Evolutionary conservation across 2,888 invertebrate species (phyloP), one percentile per base, ranked within the genome.

Genomic region (Epirrita christyi): DNA sequence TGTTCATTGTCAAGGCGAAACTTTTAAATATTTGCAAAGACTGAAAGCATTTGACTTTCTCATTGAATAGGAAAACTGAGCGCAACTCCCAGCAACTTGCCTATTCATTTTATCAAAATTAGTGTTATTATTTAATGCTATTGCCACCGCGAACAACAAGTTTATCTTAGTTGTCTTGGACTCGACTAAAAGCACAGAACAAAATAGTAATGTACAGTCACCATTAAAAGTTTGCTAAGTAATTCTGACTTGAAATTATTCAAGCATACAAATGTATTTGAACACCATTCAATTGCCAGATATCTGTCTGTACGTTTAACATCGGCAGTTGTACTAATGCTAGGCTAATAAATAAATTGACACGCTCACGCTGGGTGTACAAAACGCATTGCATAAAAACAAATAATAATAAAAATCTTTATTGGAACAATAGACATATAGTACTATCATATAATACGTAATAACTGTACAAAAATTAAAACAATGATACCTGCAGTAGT

Each of bases 21-120:
- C 42, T 59, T 55, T n/a, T 50, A 41, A 59, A 50, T 59, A 59
- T 47, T 47, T 51, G 34, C 46, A 29, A 50, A 54, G 34, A 55
- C 47, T 46, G 51, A 40, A 54, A 55, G 51, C 55, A 38, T 54
- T 55, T 58, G 51, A 48, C 45, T 49, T 53, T 38, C n/a, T 38
- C 40, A 59, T 51, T 47, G 59, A 47, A 51, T 51, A 9, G 50
- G 50, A 55, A 59, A 55, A 59, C 50, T 43, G 50, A 27, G 15
- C 42, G 32, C 46, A 50, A 46, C 50, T 54, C 34, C 13, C 36
- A 13, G 21, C 38, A 55, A 55, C 44, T 50, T 49, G 49, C 42
- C 55, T 15, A 59, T 54, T 51, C 7, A 44, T 53, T 56, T 50
- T 45, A 37, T 29, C 37, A 49, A 43, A 36, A 44, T 37, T 57